Conservation (phyloP, 2,113 vertebrate species). For the Zingel zingel region DNA sequence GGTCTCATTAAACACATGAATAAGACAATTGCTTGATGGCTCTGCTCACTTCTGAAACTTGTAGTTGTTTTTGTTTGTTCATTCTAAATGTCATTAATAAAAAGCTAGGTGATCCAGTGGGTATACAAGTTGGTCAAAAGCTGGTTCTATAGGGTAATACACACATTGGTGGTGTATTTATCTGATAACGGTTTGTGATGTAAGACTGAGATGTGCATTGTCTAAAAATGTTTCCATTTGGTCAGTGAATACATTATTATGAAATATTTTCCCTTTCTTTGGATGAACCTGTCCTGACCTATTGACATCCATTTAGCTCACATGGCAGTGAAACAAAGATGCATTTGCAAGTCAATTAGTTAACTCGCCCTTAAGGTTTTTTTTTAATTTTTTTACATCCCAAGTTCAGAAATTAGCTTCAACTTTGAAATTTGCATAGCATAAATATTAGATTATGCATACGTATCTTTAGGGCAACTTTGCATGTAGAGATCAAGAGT, state of each 20-base stretch:
- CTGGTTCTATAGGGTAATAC: background rate
- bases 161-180: background rate
- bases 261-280: conserved; percentile 12
- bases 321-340: conserved; percentile 58
- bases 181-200: too few species aligned
- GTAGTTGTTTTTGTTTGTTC: background rate
- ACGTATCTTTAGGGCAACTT: conserved; percentile 57
- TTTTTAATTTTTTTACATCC: conserved; percentile 53
- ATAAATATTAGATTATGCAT: conserved; percentile 77
- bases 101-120: background rate
- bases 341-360: conserved; percentile 82
- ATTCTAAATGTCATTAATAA: too few species aligned
- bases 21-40: background rate
- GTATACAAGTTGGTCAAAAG: background rate
- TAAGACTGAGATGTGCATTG: background rate
- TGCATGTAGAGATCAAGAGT: conserved; percentile 32
- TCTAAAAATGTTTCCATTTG: background rate
- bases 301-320: conserved; percentile 71
- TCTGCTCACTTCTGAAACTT: background rate
- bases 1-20: background rate
- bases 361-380: conserved; percentile 67
- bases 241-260: conserved; percentile 2
- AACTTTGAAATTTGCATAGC: conserved; percentile 66
- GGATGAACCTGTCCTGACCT: conserved; percentile 64
- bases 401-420: conserved; percentile 75